phyloP scores from a whole-genome alignment of 37 sponge, comb jelly and placozoan species.

The Halisarca cf. caerulea region DNA sequence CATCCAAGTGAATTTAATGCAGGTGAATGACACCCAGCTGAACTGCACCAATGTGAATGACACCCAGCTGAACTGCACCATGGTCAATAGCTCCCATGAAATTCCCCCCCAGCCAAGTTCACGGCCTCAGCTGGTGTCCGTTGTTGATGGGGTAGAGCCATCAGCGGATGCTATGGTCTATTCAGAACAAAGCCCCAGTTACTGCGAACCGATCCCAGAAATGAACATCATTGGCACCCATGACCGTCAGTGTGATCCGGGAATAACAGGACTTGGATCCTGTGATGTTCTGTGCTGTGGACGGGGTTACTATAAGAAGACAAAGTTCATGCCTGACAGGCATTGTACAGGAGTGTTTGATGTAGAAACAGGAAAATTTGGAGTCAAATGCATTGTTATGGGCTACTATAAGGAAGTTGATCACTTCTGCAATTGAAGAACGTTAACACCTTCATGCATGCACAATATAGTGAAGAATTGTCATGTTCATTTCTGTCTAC shows the following conservation, averaged over 20 bases:
- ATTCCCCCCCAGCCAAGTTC: background rate
- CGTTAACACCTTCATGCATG: too few relatives aligned
- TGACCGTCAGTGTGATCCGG: background rate
- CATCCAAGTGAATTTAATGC: background rate
- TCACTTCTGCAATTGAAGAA: too few relatives aligned
- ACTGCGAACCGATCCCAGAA: background rate
- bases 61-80: too few relatives aligned
- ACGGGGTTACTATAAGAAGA: constrained; percentile 10
- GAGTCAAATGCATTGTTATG: too few relatives aligned
- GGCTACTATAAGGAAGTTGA: too few relatives aligned
- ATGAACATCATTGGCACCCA: constrained; percentile 11
- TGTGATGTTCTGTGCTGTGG: constrained; percentile 21
- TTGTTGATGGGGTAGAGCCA: background rate
- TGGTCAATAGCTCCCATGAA: too few relatives aligned
- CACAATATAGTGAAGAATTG: too few relatives aligned
- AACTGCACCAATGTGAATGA: too few relatives aligned
- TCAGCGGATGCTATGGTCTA: background rate
- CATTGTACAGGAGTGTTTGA: background rate
- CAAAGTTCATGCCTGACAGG: background rate
- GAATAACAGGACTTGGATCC: background rate
- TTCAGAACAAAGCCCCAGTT: background rate
- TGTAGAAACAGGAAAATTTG: too few relatives aligned
- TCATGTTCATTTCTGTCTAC: too few relatives aligned
- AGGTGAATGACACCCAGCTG: too few relatives aligned
- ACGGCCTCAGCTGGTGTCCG: background rate